Evolutionary conservation across 2,888 invertebrate species (phyloP).

Genomic region (Tipula lateralis): DNA sequence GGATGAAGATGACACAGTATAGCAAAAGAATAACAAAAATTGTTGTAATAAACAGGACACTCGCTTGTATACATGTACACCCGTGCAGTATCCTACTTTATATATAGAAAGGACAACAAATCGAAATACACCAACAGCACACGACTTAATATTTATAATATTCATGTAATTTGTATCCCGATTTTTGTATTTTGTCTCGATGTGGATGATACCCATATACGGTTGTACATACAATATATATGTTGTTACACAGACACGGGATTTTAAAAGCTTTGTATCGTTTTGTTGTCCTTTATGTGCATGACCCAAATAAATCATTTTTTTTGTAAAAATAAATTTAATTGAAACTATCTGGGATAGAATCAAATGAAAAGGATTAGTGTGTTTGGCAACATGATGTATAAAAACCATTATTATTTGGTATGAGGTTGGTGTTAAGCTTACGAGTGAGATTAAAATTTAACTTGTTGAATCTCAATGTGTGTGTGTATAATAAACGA

Average conservation of each 20-base stretch:
- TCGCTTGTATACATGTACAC: background rate
- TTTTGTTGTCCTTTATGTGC: background rate
- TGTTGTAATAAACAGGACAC: background rate
- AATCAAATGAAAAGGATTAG: background rate
- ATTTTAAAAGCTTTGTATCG: background rate
- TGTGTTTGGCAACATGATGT: background rate
- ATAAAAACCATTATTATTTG: background rate
- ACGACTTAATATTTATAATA: background rate
- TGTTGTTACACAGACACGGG: background rate
- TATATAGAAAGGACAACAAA: background rate
- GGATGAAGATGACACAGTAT: background rate
- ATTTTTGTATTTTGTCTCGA: background rate
- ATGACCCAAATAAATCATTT: constrained; percentile 1
- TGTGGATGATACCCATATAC: background rate
- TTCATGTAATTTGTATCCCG: background rate
- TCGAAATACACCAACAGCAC: background rate
- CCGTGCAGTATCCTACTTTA: background rate
- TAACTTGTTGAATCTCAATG: background rate
- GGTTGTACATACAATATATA: background rate
- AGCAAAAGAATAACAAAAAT: background rate
- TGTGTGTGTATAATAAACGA: background rate
- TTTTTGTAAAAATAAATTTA: background rate
- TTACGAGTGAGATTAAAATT: background rate
- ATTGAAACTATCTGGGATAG: background rate
- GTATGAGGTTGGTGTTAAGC: background rate